These are phyloP conservation scores for Horisme vitalbata DNA, from an alignment of 2,888 invertebrate genomes.

Conservation along the genomic window DNA sequence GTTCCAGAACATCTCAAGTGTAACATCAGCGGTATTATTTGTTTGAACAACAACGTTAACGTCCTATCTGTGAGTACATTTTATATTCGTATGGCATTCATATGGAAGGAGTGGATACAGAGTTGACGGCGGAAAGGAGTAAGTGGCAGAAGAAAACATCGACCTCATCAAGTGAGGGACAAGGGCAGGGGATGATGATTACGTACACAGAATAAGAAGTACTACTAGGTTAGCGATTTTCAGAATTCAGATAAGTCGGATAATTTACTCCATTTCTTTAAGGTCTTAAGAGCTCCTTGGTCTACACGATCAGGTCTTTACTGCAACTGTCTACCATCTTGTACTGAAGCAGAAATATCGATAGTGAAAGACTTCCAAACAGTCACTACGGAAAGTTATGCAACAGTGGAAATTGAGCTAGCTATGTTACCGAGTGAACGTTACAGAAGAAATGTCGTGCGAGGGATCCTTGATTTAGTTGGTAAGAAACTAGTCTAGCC, in stretches of 20 bases:
- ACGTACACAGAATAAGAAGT: too few relatives aligned
- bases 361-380: slow-evolving; percentile 82
- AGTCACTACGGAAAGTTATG: slow-evolving; percentile 49
- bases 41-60: slow-evolving; percentile 85
- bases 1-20: slow-evolving; percentile 82
- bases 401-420: slow-evolving; percentile 84
- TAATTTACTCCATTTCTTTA: neutral
- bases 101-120: too few relatives aligned
- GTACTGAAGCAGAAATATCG: slow-evolving; percentile 87
- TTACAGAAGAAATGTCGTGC: slow-evolving; percentile 88
- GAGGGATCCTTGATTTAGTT: slow-evolving; percentile 88
- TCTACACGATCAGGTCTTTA: slow-evolving; percentile 83
- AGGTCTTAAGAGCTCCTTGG: slow-evolving; percentile 75
- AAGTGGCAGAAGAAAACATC: too few relatives aligned
- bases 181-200: too few relatives aligned
- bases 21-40: slow-evolving; percentile 85
- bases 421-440: slow-evolving; percentile 86
- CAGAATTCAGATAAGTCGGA: too few relatives aligned
- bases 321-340: slow-evolving; percentile 88
- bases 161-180: too few relatives aligned
- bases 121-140: too few relatives aligned
- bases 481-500: too few relatives aligned
- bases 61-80: slow-evolving; percentile 81
- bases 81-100: too few relatives aligned
- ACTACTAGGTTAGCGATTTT: too few relatives aligned